Evolutionary conservation across 2,113 vertebrate species (phyloP), one percentile per base, ranked within the genome.

Genomic region (Percopsis transmontana): DNA sequence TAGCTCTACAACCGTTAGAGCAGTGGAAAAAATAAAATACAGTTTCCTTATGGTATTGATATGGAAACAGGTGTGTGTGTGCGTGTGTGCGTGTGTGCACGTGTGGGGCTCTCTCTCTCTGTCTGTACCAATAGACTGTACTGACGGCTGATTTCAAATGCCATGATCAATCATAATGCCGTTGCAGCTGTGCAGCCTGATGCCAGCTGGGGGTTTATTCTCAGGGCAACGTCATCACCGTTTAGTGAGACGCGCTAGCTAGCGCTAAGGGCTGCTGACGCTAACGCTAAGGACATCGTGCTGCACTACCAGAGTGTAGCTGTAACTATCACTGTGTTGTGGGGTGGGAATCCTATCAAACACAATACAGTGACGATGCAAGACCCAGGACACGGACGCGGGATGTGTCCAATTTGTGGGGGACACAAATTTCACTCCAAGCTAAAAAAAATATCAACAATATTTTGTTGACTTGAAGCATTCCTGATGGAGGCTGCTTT

Each of bases 91-190:
- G 15, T 8, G 14, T 3, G 44, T 8, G 8, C 70, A 63, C 21
- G 51, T 58, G 70, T 70, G 44, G 61, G 19, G 50, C 33, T 41
- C 53, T 53, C 41, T n/a, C 24, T 24, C 7, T 50, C n/a, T 19
- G 47, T n/a, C 6, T 9, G 3, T n/a, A 19, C 47, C 2, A 9
- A 4, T 18, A 5, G 16, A 18, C 47, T 50, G 47, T 48, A 51
- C 48, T 70, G 53, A 65, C 55, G 23, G 62, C 21, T 20, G 48
- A 65, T 64, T 51, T 45, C 67, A 15, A 69, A 80, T 40, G 69
- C 18, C 11, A 15, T 5, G n/a, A 83, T 81, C 74, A 41, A 80
- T 80, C 54, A 21, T 50, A 40, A 33, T 59, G 20, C 40, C 20
- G 39, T 7, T 39, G 44, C 38, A 18, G 47, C 3, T 2, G 47